Conservation (phyloP, 2,797 vertebrate species). For the Manis javanica region DNA sequence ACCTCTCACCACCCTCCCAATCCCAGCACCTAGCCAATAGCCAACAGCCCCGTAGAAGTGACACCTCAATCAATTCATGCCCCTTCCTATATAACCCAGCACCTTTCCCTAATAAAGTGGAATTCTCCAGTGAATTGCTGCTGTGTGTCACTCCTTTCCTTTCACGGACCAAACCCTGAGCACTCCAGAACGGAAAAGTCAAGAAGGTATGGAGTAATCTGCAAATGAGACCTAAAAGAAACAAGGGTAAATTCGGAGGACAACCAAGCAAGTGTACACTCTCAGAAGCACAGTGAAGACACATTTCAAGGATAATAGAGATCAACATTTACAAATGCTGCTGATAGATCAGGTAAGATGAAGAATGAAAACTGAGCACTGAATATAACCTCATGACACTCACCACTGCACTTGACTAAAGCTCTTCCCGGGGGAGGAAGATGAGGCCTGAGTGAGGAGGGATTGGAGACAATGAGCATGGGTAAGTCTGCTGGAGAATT, state of each 20-base stretch:
- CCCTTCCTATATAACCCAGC: too few relatives aligned
- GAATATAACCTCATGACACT: neutral
- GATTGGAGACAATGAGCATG: neutral
- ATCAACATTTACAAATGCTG: neutral
- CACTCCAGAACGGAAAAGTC: conserved; percentile 17
- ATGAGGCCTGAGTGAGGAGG: neutral
- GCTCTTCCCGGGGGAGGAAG: neutral
- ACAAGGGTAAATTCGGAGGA: neutral
- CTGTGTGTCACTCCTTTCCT: too few relatives aligned
- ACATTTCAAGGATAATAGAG: conserved; percentile 31
- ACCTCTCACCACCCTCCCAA: too few relatives aligned
- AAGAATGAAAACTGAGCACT: neutral
- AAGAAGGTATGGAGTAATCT: neutral
- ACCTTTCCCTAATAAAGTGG: too few relatives aligned
- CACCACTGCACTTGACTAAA: neutral
- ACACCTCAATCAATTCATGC: too few relatives aligned
- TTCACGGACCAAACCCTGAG: neutral
- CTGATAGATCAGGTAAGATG: neutral
- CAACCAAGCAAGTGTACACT: neutral
- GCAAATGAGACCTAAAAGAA: neutral
- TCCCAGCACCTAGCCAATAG: too few relatives aligned
- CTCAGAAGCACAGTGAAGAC: neutral
- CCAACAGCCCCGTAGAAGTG: too few relatives aligned
- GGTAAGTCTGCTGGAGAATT: neutral
- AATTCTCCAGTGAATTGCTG: too few relatives aligned